Evolutionary conservation across 2,888 invertebrate species (phyloP).

Genomic region (Lithophane socia): DNA sequence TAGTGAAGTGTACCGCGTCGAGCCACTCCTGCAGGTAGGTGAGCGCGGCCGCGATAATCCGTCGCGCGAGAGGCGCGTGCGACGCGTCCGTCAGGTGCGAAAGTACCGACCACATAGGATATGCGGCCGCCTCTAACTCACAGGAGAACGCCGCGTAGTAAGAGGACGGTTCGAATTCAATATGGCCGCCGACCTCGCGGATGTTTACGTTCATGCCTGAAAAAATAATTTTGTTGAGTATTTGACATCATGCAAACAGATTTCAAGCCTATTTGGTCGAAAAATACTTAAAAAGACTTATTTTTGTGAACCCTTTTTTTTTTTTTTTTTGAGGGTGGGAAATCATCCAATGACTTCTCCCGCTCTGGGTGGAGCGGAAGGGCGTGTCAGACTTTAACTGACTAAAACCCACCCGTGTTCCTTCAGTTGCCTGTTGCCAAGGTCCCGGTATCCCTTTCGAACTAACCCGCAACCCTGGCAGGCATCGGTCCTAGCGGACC

Average conservation of each 20-base stretch:
- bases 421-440: no score
- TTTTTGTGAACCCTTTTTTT: neutral
- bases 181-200: constrained; percentile 96
- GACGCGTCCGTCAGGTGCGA: constrained; percentile 95
- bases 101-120: constrained; percentile 99
- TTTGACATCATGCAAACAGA: no score
- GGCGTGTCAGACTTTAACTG: no score
- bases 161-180: constrained; percentile 99
- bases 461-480: no score
- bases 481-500: no score
- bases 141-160: constrained; percentile 99
- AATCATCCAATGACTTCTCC: no score
- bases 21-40: constrained; percentile 96
- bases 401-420: no score
- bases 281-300: neutral
- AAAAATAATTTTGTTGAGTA: neutral
- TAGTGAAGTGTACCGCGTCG: constrained; percentile 94
- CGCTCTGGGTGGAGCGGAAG: no score
- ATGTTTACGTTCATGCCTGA: constrained; percentile 99
- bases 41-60: constrained; percentile 94
- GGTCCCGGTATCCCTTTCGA: no score
- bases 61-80: constrained; percentile 93
- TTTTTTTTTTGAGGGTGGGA: no score
- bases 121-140: constrained; percentile 98
- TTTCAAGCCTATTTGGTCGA: neutral